phyloP scores from a whole-genome alignment of 2,797 vertebrate species.

The Sebastes alutus region DNA sequence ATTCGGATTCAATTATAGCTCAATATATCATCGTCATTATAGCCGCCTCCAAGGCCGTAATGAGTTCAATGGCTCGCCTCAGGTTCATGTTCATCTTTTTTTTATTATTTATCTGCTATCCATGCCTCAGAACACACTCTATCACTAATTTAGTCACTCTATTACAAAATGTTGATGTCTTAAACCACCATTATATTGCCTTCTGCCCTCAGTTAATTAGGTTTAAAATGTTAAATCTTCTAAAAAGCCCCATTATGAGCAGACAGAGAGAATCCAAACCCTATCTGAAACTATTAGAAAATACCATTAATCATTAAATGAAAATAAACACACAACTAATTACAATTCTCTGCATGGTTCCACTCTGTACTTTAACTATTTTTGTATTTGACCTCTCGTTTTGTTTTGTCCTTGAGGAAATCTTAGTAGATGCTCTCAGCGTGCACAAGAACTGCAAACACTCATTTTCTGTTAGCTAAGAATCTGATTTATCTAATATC shows the following conservation, averaged over 20 bases:
- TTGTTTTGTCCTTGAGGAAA: constrained; percentile 4
- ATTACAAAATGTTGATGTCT: neutral
- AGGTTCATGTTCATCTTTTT: neutral
- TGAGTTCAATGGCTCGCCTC: neutral
- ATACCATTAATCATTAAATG: neutral
- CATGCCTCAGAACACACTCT: neutral
- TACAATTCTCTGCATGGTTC: neutral
- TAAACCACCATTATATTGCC: neutral
- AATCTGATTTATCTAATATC: too few species aligned
- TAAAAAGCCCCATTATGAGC: neutral
- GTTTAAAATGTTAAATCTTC: neutral
- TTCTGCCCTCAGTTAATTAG: constrained; percentile 2
- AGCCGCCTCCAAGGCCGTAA: neutral
- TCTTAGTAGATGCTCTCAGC: neutral
- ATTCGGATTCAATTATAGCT: constrained; percentile 48
- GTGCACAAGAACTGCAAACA: too few species aligned
- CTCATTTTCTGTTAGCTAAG: too few species aligned
- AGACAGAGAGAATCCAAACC: neutral
- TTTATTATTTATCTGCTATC: neutral
- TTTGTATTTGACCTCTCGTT: neutral
- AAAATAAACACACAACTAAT: neutral
- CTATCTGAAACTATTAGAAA: neutral
- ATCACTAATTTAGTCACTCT: neutral
- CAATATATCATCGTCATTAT: constrained; percentile 41
- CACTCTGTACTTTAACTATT: neutral